A percentile compares a stretch with the other conserved stretches of the same genome.
These are phyloP conservation scores for Danio jaintianensis DNA, from an alignment of 2,797 vertebrate species.

Conservation along the genomic window DNA sequence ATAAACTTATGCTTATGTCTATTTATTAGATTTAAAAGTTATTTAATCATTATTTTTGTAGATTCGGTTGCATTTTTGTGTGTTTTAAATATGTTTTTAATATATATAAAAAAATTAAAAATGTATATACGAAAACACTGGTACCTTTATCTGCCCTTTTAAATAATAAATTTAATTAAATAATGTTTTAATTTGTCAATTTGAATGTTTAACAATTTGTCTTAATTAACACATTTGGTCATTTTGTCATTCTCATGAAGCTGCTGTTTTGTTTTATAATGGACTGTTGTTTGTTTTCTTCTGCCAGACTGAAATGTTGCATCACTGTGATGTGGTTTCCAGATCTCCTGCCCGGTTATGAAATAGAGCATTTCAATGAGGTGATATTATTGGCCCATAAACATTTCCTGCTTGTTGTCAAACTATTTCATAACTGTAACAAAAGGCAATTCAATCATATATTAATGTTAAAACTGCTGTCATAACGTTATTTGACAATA, in stretches of 20 bases:
- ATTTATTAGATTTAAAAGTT: background rate
- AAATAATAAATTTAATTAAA: background rate
- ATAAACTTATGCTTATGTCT: background rate
- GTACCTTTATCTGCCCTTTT: background rate
- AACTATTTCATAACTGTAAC: no score
- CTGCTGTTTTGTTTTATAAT: background rate
- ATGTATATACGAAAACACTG: background rate
- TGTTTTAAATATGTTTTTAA: no score
- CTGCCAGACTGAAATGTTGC: background rate
- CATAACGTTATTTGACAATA: no score
- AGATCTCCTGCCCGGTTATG: slow-evolving; percentile 15
- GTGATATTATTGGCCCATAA: no score
- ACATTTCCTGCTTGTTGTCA: no score
- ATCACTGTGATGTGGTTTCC: slow-evolving; percentile 20
- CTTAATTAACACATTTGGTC: background rate
- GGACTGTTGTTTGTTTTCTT: background rate
- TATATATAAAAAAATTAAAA: no score
- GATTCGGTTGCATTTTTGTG: background rate
- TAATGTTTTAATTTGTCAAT: background rate
- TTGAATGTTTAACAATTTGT: background rate
- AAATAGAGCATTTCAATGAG: no score
- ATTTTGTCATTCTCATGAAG: background rate
- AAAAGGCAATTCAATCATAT: no score
- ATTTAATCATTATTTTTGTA: background rate
- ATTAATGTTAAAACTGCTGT: no score